Base-by-base conservation (phyloP, 2,888 invertebrate species). In the Dryococelus australis region DNA sequence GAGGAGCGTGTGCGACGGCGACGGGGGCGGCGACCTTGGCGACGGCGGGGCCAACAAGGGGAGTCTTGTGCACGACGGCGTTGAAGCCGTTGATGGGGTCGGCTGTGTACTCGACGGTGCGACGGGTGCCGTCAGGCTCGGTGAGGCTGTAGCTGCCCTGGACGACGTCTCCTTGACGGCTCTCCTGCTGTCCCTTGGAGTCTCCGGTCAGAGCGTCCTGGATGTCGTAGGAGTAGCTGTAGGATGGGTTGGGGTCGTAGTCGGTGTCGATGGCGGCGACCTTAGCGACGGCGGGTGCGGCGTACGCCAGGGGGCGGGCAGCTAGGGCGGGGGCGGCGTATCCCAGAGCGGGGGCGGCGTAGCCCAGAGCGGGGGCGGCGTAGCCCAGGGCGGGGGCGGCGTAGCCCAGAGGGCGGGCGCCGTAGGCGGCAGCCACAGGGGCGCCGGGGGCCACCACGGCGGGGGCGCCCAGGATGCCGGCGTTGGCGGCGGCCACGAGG, bases 71-170 rank as follows among this genome's bases (percentile, higher is more conserved):
- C 86, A 89, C 89, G 88, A 89, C 89, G 88, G 89, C 89, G 89
- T 89, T 89, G 89, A 89, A 89, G 88, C 89, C 89, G 86, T 89
- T 89, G 88, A 89, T 87, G 88, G 89, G 88, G 87, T 89, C 89
- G 79, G 89, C 89, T 87, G 88, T 88, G 89, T 89, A 89, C 43
- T 88, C 88, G 51, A 89, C 89, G 84, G 87, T 89, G 47, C 89
- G 89, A 26, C 86, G 87, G 87, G 88, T 87, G 88, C 89, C 89
- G 87, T 89, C 89, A 86, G 89, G 87, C 83, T 89, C 89, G 79
- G 87, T 84, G 26, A 89, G 86, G 85, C 87, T 89, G 88, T 89
- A 89, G 86, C 87, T 87, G 51, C 88, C 89, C 87, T 89, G 89
- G 87, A 89, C 89, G 79, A 89, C 88, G 79, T 89, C 89, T 87